Percentiles rank a stretch among this genome's conserved stretches.
phyloP scores from a whole-genome alignment of 2,113 vertebrate species.

The Stictonetta naevosa region DNA sequence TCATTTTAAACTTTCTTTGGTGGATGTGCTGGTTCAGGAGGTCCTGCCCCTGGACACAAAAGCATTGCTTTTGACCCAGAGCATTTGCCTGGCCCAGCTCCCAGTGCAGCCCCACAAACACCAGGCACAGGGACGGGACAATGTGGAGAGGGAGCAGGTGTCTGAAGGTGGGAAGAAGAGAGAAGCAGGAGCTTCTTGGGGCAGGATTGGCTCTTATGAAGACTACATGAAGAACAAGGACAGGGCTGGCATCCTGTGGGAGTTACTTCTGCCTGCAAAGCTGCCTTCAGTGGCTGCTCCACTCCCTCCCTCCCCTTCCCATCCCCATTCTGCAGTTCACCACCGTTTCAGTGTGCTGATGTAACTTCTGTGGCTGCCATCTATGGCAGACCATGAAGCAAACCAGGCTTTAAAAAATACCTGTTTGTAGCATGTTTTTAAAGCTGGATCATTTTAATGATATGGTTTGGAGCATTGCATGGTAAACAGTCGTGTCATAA shows the following conservation, averaged over 20 bases:
- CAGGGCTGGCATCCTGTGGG: neutral
- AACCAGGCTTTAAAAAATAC: neutral
- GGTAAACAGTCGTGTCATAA: neutral
- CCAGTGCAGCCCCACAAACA: fast-evolving
- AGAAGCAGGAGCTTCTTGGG: neutral
- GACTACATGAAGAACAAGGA: neutral
- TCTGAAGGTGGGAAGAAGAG: neutral
- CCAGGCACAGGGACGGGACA: neutral
- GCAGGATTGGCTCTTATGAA: neutral
- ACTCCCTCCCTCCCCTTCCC: neutral
- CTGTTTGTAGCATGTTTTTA: neutral
- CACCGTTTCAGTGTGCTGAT: neutral
- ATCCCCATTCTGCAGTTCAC: neutral
- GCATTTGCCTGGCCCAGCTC: neutral
- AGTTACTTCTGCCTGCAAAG: neutral
- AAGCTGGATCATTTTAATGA: neutral
- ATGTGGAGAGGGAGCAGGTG: neutral
- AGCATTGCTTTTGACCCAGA: neutral
- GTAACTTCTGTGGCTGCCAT: neutral
- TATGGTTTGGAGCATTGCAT: neutral
- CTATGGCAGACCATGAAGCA: neutral
- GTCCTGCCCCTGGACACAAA: neutral
- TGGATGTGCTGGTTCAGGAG: neutral
- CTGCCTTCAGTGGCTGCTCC: neutral
- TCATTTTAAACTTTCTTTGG: neutral